These are phyloP conservation scores for Antechinus flavipes DNA, from an alignment of 2,113 vertebrate genomes.

Conservation along the genomic window DNA sequence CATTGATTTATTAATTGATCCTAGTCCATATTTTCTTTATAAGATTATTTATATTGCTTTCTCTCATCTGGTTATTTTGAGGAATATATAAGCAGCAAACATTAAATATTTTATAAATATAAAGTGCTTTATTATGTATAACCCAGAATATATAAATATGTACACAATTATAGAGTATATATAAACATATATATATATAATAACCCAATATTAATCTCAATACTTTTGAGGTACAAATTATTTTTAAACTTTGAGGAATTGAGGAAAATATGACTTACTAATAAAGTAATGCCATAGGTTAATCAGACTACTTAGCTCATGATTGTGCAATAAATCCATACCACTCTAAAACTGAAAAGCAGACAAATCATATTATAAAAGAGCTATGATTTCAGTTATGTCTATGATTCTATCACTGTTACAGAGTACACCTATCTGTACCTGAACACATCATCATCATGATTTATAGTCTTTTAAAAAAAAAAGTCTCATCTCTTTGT, in stretches of 20 bases:
- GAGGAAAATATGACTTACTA: neutral
- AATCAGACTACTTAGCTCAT: neutral
- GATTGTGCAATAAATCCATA: neutral
- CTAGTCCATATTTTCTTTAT: rapidly evolving
- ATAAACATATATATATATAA: too few relatives aligned
- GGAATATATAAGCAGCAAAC: neutral
- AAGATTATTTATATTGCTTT: neutral
- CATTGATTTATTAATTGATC: neutral
- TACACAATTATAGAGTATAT: too few relatives aligned
- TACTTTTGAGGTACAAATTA: neutral
- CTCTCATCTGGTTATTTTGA: rapidly evolving
- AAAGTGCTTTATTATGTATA: neutral
- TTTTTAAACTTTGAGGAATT: neutral
- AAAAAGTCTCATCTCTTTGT: neutral
- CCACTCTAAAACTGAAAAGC: conserved; percentile 13
- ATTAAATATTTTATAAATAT: neutral
- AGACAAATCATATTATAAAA: neutral
- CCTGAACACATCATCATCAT: neutral
- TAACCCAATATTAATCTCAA: neutral
- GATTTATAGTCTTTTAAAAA: neutral
- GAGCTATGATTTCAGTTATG: neutral
- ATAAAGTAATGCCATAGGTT: neutral
- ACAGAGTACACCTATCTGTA: neutral
- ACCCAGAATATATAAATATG: too few relatives aligned
- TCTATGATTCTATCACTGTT: neutral